Conservation (phyloP, 2,888 invertebrate species). For the Sphaerolaimus hirsutus region DNA sequence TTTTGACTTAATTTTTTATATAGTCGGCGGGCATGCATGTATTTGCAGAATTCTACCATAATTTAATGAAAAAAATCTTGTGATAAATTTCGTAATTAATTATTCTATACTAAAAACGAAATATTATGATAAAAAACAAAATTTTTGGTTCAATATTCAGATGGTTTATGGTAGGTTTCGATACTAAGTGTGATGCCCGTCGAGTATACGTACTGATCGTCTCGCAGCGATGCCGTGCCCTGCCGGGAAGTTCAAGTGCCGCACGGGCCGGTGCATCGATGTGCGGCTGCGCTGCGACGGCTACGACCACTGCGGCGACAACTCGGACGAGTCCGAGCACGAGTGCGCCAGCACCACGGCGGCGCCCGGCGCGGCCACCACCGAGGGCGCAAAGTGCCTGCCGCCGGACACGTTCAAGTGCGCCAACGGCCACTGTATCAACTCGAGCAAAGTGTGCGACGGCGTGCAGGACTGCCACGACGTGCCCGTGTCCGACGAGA, state of each 20-base stretch:
- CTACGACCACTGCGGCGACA: conserved; percentile 86
- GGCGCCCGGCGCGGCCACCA: too few species aligned
- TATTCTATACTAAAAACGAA: too few species aligned
- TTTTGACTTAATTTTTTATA: not conserved
- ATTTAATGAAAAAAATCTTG: too few species aligned
- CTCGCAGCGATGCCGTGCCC: conserved; percentile 22
- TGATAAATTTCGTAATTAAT: too few species aligned
- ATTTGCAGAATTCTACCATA: too few species aligned
- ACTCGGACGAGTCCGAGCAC: conserved; percentile 77
- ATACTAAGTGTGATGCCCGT: too few species aligned
- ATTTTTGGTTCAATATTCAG: too few species aligned
- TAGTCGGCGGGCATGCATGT: not conserved
- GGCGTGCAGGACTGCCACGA: conserved; percentile 67
- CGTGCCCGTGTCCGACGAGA: conserved; percentile 29
- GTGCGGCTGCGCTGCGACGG: conserved; percentile 46
- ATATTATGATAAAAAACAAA: too few species aligned
- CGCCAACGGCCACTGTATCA: conserved; percentile 64
- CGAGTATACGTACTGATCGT: too few species aligned
- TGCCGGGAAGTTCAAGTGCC: conserved; percentile 20
- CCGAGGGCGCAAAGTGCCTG: too few species aligned
- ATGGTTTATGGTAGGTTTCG: too few species aligned
- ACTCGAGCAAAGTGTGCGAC: conserved; percentile 44
- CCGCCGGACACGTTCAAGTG: conserved; percentile 82
- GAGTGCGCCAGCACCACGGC: not conserved
- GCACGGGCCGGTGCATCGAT: conserved; percentile 48